Base-by-base conservation (phyloP, 2,797 vertebrate species). In the Emydoidea blandingii region DNA sequence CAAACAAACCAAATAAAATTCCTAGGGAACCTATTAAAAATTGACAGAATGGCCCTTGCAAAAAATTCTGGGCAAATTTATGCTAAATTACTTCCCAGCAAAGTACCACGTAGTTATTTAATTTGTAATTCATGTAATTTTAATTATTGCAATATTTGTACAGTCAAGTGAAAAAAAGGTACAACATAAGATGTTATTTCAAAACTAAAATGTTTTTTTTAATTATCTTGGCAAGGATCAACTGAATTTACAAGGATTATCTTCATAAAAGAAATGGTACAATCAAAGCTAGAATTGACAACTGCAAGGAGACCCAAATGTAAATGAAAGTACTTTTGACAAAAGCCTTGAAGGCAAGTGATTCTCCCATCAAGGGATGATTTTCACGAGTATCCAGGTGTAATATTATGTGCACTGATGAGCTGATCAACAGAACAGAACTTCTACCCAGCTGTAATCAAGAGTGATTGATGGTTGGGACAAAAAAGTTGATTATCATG, bases 401-500 rank as follows among this genome's bases (percentile, higher is more conserved):
- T 98, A 98, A 98, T 97, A 98, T 98, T 98, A 98, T 94, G 96
- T 98, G 97, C 96, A 89, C 95, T 98, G 98, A 98, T 98, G 98
- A 98, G 97, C 97, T 97, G 97, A 98, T 98, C 97, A 98, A 97
- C 98, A 98, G 97, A 97, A 98, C 96, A 98, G 97, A 98, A 98
- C 96, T 97, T 97, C 92, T 97, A 90, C 95, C 97, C 97, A 98
- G 97, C 98, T 97, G 97, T 98, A 98, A 98, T 98, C 97, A 98
- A 98, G 94, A 98, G 90, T 98, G 98, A 99, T 98, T 97, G 98
- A 98, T 98, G 97, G 96, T 91, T 98, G 96, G 98, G 97, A 98
- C 98, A 98, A 98, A 98, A 98, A 98, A 98, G 97, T 98, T 98
- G 98, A 99, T 98, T 98, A 98, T 97, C 97, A 98, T 88, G 97